These are phyloP conservation scores for Epinotia bilunana DNA, from an alignment of 2,888 invertebrate genomes.

Conservation along the genomic window DNA sequence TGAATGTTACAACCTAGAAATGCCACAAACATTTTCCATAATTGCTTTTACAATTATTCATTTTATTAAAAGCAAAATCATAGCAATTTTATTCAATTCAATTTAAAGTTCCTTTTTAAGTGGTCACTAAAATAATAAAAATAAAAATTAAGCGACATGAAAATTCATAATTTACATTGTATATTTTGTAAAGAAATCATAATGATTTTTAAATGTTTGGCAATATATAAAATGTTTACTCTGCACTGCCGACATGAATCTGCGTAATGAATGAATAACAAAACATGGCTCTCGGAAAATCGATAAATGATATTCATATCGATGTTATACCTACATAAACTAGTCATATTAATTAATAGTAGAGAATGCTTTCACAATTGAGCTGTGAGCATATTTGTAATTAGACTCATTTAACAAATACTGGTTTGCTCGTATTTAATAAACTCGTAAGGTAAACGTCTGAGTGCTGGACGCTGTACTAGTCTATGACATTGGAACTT, in stretches of 20 bases:
- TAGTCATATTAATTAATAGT: neutral
- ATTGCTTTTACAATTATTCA: too few species aligned
- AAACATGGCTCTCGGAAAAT: conserved; percentile 48
- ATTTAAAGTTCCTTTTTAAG: neutral
- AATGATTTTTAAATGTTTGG: conserved; percentile 47
- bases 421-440: neutral
- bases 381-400: neutral
- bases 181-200: conserved; percentile 6
- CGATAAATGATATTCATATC: conserved; percentile 48
- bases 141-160: too few species aligned
- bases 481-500: too few species aligned
- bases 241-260: conserved; percentile 49
- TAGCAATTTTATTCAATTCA: neutral
- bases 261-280: conserved; percentile 52
- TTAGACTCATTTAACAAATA: neutral
- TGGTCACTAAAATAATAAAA: neutral
- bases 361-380: neutral
- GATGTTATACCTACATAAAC: conserved; percentile 17
- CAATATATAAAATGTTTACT: conserved; percentile 52
- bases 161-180: conserved; percentile 14
- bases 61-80: too few species aligned
- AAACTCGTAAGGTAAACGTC: too few species aligned
- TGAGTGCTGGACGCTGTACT: too few species aligned
- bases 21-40: too few species aligned
- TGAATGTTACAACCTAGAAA: too few species aligned